Evolutionary conservation across 2,113 vertebrate species (phyloP), one percentile per base, ranked within the genome.

Genomic region (Ochotona curzoniae): DNA sequence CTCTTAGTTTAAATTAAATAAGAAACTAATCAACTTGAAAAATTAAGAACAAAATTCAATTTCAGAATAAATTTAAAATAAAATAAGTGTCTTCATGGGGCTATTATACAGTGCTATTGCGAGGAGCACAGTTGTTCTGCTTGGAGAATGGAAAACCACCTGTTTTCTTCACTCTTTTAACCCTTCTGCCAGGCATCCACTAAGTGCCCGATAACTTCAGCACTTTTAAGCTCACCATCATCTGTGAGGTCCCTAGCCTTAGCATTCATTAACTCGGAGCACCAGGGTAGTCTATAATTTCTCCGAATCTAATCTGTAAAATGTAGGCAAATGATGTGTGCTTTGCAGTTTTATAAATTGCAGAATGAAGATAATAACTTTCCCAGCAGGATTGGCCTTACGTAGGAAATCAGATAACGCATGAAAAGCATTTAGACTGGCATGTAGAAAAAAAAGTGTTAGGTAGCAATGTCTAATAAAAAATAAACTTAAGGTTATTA

Each of bases 1-100:
- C 74, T 30, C 21, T 67, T 61, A 80, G 70, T 66, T 93, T 87
- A 66, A 1, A 47, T 74, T 25, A 51, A 85, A 88, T 23, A 76
- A 84, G 35, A 28, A 73, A 85, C 64, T 0, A 23, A 57, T 57
- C 6, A 64, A 8, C 85, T 51, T 61, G 13, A 30, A 38, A 66
- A 87, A 47, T 28, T 75, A 38, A 85, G 7, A 90, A 74, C 63
- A 75, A 90, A 78, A 54, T 54, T 74, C 79, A 75, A 64, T 49
- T 76, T 28, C 11, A 67, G 23, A 82, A 51, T 71, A 66, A 75
- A 67, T 47, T 79, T 44, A 51, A 83, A 66, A 75, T 51, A 8
- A 74, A 28, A 35, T 61, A 63, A 38, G 8, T 54, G 17, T 63
- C 32, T 79, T 35, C 75, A 44, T 35, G 61, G 69, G 10, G n/a